Percentiles rank a stretch among this genome's conserved stretches.
Evolutionary conservation across 1,140 invertebrate species (phyloP).

Genomic region (Caenorhabditis inopinata): DNA sequence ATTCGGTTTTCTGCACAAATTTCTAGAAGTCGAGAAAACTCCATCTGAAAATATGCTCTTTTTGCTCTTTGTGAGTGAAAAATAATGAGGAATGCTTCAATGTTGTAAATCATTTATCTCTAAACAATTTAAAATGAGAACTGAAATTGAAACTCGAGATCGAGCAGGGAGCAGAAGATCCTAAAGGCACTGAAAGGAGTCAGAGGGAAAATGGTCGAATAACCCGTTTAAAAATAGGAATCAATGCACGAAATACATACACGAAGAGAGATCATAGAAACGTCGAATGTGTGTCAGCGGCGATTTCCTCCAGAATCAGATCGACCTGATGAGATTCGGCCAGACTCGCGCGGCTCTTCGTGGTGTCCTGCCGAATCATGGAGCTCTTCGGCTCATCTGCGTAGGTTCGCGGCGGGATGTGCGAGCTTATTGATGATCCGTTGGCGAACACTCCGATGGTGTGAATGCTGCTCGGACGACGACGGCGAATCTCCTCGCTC

Average conservation of each 20-base stretch:
- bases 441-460: background rate
- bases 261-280: slow-evolving; percentile 26
- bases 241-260: background rate
- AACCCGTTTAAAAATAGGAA: background rate
- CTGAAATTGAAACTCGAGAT: background rate
- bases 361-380: slow-evolving; percentile 12
- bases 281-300: slow-evolving; percentile 26
- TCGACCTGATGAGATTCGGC: slow-evolving; percentile 37
- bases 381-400: background rate
- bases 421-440: background rate
- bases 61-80: too few relatives aligned
- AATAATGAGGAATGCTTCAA: too few relatives aligned
- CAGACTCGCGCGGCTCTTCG: background rate
- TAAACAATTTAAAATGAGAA: too few relatives aligned
- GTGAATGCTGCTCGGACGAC: slow-evolving; percentile 38
- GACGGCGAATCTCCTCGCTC: slow-evolving; percentile 15
- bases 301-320: slow-evolving; percentile 41
- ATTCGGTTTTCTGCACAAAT: too few relatives aligned
- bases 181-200: background rate
- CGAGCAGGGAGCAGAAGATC: background rate
- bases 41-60: too few relatives aligned
- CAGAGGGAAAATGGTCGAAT: background rate
- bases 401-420: background rate
- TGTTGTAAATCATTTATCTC: too few relatives aligned
- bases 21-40: too few relatives aligned